phyloP scores from a whole-genome alignment of 2,797 vertebrate species.

The Delichon dasypus region DNA sequence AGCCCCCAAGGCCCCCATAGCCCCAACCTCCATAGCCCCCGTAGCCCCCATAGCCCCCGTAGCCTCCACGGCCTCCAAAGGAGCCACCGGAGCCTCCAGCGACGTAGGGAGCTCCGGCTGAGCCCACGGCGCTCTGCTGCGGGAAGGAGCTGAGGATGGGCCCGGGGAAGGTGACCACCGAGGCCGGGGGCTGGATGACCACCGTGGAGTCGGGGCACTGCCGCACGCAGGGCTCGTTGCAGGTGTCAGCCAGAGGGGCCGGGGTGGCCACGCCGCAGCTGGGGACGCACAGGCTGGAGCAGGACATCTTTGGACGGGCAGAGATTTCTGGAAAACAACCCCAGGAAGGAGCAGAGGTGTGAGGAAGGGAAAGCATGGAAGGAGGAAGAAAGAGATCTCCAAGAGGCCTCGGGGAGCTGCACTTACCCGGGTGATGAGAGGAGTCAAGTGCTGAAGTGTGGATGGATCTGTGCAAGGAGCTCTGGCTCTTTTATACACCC shows the following conservation, averaged over 20 bases:
- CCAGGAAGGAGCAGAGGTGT: too few relatives aligned
- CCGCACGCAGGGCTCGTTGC: not conserved
- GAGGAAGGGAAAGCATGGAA: not conserved
- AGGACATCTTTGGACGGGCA: not conserved
- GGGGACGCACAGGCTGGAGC: not conserved
- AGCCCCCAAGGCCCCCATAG: not conserved
- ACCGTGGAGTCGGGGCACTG: not conserved
- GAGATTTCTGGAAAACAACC: not conserved
- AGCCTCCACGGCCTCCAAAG: not conserved
- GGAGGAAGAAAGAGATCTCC: not conserved
- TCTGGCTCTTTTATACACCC: not conserved
- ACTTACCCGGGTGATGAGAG: not conserved
- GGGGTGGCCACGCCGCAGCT: not conserved
- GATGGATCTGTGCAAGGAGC: not conserved
- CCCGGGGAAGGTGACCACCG: not conserved
- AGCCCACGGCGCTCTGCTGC: not conserved
- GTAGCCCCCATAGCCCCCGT: not conserved
- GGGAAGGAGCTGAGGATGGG: not conserved
- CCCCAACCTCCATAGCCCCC: not conserved
- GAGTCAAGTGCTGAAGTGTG: not conserved
- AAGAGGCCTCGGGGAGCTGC: not conserved
- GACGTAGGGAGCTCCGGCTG: not conserved
- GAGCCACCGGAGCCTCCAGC: not conserved
- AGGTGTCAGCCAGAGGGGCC: not conserved
- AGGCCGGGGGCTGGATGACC: not conserved